A percentile compares a stretch with the other conserved stretches of the same genome.
Conservation (phyloP, 53 echinoderm and acorn worm species). For the Hippasteria phrygiana region DNA sequence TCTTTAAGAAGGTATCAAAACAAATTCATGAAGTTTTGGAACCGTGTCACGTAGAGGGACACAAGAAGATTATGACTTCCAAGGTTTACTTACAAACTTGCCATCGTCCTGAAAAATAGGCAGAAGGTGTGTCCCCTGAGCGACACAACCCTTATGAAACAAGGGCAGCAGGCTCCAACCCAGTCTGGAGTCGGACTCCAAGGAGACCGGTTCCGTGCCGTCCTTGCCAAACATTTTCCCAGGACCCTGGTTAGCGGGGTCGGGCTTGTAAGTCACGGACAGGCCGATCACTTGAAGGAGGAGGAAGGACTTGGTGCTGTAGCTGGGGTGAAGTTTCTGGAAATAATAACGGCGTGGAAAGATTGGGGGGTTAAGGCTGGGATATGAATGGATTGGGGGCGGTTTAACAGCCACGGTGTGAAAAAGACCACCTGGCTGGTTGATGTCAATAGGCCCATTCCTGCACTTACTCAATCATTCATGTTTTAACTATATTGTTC, state of each 20-base stretch:
- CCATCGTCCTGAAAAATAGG: constrained; percentile 71
- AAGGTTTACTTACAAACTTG: constrained; percentile 44
- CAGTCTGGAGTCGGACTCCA: constrained; percentile 50
- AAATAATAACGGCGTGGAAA: not conserved
- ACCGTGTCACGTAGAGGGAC: too few relatives aligned
- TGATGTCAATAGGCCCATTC: too few relatives aligned
- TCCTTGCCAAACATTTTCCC: constrained; percentile 63
- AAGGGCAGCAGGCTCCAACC: constrained; percentile 77
- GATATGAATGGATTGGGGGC: too few relatives aligned
- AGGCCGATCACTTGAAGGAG: constrained; percentile 72
- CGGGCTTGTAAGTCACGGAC: constrained; percentile 64
- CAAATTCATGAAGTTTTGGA: too few relatives aligned
- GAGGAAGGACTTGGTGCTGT: constrained; percentile 65
- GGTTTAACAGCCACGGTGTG: too few relatives aligned
- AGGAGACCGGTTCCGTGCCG: constrained; percentile 42
- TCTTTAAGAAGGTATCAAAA: too few relatives aligned
- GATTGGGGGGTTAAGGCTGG: too few relatives aligned
- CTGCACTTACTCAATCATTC: too few relatives aligned
- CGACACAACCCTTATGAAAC: constrained; percentile 71
- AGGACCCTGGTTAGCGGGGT: constrained; percentile 60
- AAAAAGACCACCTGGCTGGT: too few relatives aligned
- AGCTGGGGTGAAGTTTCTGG: constrained; percentile 69
- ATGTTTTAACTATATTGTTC: too few relatives aligned
- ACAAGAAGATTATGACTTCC: too few relatives aligned
- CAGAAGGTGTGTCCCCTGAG: constrained; percentile 68